These are phyloP conservation scores for Apotomis capreana DNA, from an alignment of 2,888 invertebrate genomes.

Conservation along the genomic window DNA sequence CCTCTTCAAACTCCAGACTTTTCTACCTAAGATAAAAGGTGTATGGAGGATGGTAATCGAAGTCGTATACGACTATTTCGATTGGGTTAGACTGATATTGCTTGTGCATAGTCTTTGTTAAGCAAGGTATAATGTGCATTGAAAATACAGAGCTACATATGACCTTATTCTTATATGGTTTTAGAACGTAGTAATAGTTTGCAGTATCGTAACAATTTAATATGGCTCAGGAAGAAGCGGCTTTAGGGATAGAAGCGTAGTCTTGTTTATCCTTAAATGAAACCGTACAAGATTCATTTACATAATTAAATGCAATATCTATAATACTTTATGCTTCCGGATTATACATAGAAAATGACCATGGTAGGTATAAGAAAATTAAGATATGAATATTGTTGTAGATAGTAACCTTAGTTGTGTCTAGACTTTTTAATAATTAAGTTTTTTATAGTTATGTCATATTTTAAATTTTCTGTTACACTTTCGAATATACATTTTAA, in stretches of 20 bases:
- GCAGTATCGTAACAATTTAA: slow-evolving; percentile 62
- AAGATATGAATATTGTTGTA: too few species aligned
- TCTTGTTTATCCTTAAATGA: not conserved
- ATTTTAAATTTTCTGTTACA: too few species aligned
- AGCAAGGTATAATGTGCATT: not conserved
- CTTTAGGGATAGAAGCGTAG: slow-evolving; percentile 48
- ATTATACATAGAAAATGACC: too few species aligned
- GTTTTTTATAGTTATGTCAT: too few species aligned
- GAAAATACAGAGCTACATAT: not conserved
- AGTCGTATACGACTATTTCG: not conserved
- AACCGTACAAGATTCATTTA: not conserved
- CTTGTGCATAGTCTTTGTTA: not conserved
- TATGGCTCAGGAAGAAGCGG: slow-evolving; percentile 48
- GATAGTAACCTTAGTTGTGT: too few species aligned
- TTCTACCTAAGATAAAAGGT: slow-evolving; percentile 25
- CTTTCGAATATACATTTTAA: too few species aligned
- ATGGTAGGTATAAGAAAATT: too few species aligned
- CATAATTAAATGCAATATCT: not conserved
- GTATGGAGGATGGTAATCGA: not conserved
- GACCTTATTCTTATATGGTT: slow-evolving; percentile 1
- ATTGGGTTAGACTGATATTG: not conserved
- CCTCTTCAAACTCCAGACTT: slow-evolving; percentile 58
- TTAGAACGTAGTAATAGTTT: slow-evolving; percentile 56
- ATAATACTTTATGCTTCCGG: not conserved
- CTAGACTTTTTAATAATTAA: too few species aligned